These are phyloP conservation scores for Palaemon carinicauda DNA, from an alignment of 1,140 invertebrate species.

Conservation along the genomic window DNA sequence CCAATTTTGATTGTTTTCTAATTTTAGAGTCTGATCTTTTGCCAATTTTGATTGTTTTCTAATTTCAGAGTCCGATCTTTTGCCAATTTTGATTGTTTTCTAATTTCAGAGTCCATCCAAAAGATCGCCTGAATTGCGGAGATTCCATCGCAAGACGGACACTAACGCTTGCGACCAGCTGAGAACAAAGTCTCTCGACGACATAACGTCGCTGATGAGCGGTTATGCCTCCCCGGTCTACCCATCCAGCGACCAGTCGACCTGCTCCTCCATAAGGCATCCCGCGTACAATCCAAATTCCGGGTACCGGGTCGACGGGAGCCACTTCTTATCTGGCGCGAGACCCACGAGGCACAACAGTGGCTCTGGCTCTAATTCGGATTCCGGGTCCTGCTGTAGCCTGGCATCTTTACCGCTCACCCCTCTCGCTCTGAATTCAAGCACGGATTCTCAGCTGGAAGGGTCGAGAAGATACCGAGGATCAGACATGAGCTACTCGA, in stretches of 20 bases:
- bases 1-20: too few relatives aligned
- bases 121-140: conserved; percentile 35
- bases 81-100: too few relatives aligned
- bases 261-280: not conserved
- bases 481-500: not conserved
- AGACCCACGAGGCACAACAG: too few relatives aligned
- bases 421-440: conserved; percentile 27
- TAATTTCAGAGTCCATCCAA: conserved; percentile 38
- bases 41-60: too few relatives aligned
- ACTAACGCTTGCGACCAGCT: not conserved
- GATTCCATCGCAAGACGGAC: conserved; percentile 26
- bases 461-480: not conserved
- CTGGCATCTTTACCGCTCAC: conserved; percentile 13
- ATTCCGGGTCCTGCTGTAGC: too few relatives aligned
- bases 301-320: not conserved
- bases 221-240: not conserved
- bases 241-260: not conserved
- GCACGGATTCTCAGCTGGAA: not conserved
- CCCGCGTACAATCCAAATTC: conserved; percentile 4
- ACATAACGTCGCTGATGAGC: conserved; percentile 10
- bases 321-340: not conserved
- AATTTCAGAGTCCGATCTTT: too few relatives aligned
- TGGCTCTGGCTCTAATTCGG: too few relatives aligned
- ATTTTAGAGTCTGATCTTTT: too few relatives aligned
- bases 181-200: conserved; percentile 45